A percentile compares a stretch with the other conserved stretches of the same genome.
Conservation (phyloP, 2,888 invertebrate species). For the Gryllus longicercus region DNA sequence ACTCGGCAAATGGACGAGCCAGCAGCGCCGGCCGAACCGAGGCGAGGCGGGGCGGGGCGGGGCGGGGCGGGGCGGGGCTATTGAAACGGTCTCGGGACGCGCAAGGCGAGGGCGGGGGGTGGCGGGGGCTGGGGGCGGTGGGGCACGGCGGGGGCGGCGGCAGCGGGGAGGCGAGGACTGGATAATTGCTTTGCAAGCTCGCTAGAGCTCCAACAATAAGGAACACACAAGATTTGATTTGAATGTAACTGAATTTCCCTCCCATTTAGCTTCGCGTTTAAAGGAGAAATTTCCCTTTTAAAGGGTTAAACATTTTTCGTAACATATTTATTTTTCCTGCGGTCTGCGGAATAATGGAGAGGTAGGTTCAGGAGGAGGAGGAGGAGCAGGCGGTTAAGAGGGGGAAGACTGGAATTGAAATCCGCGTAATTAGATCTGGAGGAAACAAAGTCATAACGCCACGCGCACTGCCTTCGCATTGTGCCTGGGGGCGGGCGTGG, state of each 20-base stretch:
- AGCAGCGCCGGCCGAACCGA: neutral
- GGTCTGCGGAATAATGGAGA: neutral
- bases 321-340: slow-evolving; percentile 17
- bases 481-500: neutral
- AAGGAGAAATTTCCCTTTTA: neutral
- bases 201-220: slow-evolving; percentile 6
- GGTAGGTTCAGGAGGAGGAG: neutral
- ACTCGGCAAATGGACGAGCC: slow-evolving; percentile 17
- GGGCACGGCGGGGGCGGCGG: neutral
- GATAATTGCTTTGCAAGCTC: slow-evolving; percentile 17
- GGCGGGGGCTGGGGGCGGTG: neutral
- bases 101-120: neutral
- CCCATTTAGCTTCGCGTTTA: neutral
- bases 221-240: slow-evolving; percentile 5
- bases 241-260: slow-evolving; percentile 17
- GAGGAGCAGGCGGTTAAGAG: neutral
- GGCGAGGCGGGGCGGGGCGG: neutral
- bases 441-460: slow-evolving; percentile 17
- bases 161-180: neutral
- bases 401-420: neutral
- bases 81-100: neutral
- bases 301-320: neutral
- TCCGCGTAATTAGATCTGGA: slow-evolving; percentile 1
- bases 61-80: neutral
- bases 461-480: neutral